Evolutionary conservation across 2,113 vertebrate genomes (phyloP).

Genomic region (Hyperopisus bebe): DNA sequence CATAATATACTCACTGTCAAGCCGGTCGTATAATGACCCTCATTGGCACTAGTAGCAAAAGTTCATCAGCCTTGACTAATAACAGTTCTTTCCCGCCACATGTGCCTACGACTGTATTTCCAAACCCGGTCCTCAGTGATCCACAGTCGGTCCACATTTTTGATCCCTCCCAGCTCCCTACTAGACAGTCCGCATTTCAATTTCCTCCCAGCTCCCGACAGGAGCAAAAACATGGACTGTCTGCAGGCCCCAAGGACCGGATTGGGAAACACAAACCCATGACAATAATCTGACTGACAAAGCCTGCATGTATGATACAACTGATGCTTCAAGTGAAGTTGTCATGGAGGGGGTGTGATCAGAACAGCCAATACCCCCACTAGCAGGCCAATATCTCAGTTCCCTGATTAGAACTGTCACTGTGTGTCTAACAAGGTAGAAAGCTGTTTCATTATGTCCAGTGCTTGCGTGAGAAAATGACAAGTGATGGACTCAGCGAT

Average conservation of each 20-base stretch:
- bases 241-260: background rate
- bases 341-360: background rate
- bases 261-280: background rate
- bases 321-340: background rate
- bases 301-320: background rate
- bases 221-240: background rate
- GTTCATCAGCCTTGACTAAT: background rate
- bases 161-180: background rate
- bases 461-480: conserved; percentile 6
- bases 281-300: background rate
- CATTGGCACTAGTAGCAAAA: background rate
- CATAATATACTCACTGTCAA: background rate
- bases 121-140: background rate
- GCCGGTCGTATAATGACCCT: background rate
- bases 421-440: conserved; percentile 8
- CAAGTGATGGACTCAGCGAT: background rate
- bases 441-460: conserved; percentile 18
- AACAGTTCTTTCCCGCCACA: background rate
- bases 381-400: background rate
- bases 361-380: background rate
- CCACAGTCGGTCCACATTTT: background rate
- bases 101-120: background rate
- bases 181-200: background rate
- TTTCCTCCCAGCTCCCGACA: background rate
- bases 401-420: conserved; percentile 22